Percentiles rank a stretch among this genome's conserved stretches.
phyloP scores from a whole-genome alignment of 2,888 invertebrate genomes.

The Ormyrus labotus region DNA sequence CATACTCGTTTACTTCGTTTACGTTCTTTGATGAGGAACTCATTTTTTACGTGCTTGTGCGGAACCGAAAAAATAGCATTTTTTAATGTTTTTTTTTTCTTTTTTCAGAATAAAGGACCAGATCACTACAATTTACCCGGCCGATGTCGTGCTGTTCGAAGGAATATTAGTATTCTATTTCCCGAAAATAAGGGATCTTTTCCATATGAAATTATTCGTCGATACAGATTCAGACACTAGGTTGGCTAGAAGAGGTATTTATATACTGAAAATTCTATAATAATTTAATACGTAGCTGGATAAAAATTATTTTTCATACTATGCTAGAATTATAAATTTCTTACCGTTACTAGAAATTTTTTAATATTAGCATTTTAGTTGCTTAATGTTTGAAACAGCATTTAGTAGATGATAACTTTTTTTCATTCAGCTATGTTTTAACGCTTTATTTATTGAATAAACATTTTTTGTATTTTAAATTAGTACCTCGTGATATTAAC shows the following conservation, averaged over 20 bases:
- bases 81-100: neutral
- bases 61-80: neutral
- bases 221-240: slow-evolving; percentile 99
- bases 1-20: slow-evolving; percentile 21
- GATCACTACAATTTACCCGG: slow-evolving; percentile 90
- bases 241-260: slow-evolving; percentile 92
- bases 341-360: too few relatives aligned
- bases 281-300: slow-evolving; percentile 21
- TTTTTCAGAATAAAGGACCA: slow-evolving; percentile 77
- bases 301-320: too few relatives aligned
- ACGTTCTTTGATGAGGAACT: neutral
- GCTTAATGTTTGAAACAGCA: too few relatives aligned
- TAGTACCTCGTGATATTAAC: slow-evolving; percentile 96
- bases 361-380: too few relatives aligned
- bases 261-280: neutral
- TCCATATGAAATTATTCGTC: slow-evolving; percentile 99
- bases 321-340: too few relatives aligned
- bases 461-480: neutral
- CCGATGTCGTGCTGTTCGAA: slow-evolving; percentile 97
- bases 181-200: slow-evolving; percentile 93
- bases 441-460: too few relatives aligned
- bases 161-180: slow-evolving; percentile 99
- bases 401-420: too few relatives aligned
- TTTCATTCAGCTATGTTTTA: too few relatives aligned
- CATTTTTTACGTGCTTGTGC: slow-evolving; percentile 24